Evolutionary conservation across 1,140 invertebrate species (phyloP).

Genomic region (Halictus rubicundus): DNA sequence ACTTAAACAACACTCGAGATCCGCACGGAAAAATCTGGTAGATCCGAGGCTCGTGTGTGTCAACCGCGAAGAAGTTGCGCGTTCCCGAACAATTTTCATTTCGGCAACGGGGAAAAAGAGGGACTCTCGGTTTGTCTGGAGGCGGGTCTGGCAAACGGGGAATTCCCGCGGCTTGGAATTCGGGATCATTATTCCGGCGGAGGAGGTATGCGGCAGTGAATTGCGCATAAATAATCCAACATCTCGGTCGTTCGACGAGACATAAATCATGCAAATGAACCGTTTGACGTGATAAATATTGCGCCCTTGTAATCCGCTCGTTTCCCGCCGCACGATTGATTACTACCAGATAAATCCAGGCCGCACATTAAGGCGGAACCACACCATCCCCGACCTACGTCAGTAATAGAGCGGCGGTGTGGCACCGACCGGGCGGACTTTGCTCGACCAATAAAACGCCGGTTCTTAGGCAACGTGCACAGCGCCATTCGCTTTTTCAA

Average conservation of each 20-base stretch:
- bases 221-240: constrained; percentile 67
- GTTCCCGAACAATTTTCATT: constrained; percentile 13
- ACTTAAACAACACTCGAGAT: no score
- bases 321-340: constrained; percentile 73
- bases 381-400: constrained; percentile 36
- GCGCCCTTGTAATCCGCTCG: constrained; percentile 68
- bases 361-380: constrained; percentile 73
- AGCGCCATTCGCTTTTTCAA: constrained; percentile 70
- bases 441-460: constrained; percentile 72
- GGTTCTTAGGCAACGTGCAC: constrained; percentile 67
- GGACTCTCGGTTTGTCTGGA: neutral
- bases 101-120: neutral
- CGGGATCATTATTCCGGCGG: constrained; percentile 51
- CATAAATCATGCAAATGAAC: constrained; percentile 78
- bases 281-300: constrained; percentile 77
- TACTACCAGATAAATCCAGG: constrained; percentile 75
- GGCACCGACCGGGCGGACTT: constrained; percentile 60
- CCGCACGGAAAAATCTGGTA: no score
- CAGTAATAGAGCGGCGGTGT: constrained; percentile 17
- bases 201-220: constrained; percentile 38
- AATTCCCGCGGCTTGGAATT: constrained; percentile 57
- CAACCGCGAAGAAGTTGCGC: no score
- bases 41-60: no score
- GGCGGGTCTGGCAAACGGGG: constrained; percentile 28
- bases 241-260: constrained; percentile 64